Evolutionary conservation across 2,888 invertebrate species (phyloP).

Genomic region (Ectobius pallidus): DNA sequence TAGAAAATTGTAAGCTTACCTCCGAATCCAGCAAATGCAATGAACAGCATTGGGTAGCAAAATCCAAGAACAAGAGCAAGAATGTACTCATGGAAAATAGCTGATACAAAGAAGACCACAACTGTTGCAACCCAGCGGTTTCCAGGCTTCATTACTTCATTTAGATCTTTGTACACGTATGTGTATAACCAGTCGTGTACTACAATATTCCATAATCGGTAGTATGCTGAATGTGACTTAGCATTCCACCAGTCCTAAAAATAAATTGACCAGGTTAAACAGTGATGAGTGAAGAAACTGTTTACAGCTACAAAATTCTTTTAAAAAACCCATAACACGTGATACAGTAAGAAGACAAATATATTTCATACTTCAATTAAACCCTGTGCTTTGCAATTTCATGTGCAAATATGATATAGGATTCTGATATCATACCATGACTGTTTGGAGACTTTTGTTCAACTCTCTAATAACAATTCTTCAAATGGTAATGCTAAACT

Average conservation of each 20-base stretch:
- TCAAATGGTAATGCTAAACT: no score
- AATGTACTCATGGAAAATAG: constrained; percentile 88
- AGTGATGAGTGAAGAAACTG: no score
- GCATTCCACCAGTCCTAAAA: constrained; percentile 94
- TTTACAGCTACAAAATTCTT: no score
- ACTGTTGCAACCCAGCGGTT: constrained; percentile 62
- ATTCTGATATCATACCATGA: no score
- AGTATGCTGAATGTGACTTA: constrained; percentile 79
- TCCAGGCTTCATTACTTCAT: constrained; percentile 55
- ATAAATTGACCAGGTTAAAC: no score
- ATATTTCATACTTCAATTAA: no score
- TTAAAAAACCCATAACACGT: no score
- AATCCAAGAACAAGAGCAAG: constrained; percentile 78
- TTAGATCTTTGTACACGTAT: constrained; percentile 81
- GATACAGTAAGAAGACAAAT: neutral
- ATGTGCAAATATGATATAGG: no score
- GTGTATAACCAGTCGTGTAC: constrained; percentile 94
- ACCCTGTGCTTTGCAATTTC: no score
- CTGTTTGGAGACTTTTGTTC: no score
- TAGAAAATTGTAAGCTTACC: constrained; percentile 45
- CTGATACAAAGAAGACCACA: constrained; percentile 78
- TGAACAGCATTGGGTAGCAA: constrained; percentile 85
- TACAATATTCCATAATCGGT: constrained; percentile 94
- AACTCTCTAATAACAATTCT: no score
- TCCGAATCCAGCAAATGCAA: constrained; percentile 77